Conservation (phyloP, 2,113 vertebrate genomes). For the Lanius ludovicianus region DNA sequence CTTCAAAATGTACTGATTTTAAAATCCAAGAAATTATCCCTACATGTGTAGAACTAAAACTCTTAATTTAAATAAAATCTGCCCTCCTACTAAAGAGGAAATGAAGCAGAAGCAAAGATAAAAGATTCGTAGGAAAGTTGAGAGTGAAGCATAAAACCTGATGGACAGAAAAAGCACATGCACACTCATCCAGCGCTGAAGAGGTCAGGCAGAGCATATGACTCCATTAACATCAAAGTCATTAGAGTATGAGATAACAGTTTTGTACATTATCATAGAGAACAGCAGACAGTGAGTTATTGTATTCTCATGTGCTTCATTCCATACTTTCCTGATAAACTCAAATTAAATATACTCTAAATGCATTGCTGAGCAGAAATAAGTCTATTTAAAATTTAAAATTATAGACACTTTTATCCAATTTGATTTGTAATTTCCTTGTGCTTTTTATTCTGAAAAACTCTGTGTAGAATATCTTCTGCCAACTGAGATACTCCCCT, state of each 20-base stretch:
- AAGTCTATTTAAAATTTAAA: constrained; percentile 1
- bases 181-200: neutral
- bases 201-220: constrained; percentile 17
- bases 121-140: neutral
- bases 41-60: neutral
- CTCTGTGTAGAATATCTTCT: neutral
- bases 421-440: constrained; percentile 17
- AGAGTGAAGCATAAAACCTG: constrained; percentile 14
- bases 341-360: constrained; percentile 46
- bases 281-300: constrained; percentile 36
- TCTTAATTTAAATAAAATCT: constrained; percentile 23
- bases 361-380: constrained; percentile 5
- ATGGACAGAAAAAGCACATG: neutral
- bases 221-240: constrained; percentile 63
- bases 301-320: constrained; percentile 13
- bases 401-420: neutral
- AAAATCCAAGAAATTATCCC: neutral
- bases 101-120: constrained; percentile 13
- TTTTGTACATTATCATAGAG: constrained; percentile 42
- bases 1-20: neutral
- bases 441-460: neutral
- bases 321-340: constrained; percentile 38
- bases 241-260: constrained; percentile 57
- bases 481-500: constrained; percentile 15
- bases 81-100: neutral